Conservation (phyloP, 2,797 vertebrate genomes). For the Tachyglossus aculeatus region DNA sequence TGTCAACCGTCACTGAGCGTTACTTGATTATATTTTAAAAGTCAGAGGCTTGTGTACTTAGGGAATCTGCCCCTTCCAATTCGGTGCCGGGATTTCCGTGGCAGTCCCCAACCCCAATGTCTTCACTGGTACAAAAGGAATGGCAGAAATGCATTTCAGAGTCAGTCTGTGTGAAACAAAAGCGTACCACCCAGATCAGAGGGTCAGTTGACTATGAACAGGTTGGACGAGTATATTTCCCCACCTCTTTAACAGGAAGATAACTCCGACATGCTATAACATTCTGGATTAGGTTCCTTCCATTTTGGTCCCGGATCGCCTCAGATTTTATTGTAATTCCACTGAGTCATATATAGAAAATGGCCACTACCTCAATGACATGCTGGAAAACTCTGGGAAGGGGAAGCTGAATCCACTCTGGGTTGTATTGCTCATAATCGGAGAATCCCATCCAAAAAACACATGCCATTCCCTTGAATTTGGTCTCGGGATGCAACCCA, state of each 20-base stretch:
- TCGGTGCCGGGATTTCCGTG: too few species aligned
- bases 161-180: too few species aligned
- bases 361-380: not conserved
- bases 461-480: not conserved
- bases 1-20: too few species aligned
- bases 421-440: not conserved
- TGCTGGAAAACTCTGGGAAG: conserved; percentile 21
- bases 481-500: not conserved
- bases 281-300: not conserved
- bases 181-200: too few species aligned
- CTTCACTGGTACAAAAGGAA: too few species aligned
- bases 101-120: too few species aligned
- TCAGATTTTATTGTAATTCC: conserved; percentile 21
- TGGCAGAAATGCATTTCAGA: not conserved
- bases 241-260: not conserved
- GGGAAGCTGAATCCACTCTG: conserved; percentile 35
- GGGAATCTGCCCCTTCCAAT: too few species aligned
- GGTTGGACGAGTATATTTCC: not conserved
- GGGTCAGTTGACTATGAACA: too few species aligned
- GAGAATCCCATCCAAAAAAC: not conserved
- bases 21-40: too few species aligned
- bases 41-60: too few species aligned
- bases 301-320: not conserved
- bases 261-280: not conserved
- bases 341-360: conserved; percentile 41